These are phyloP conservation scores for Acanthochromis polyacanthus DNA, from an alignment of 2,113 vertebrate species.

Conservation along the genomic window DNA sequence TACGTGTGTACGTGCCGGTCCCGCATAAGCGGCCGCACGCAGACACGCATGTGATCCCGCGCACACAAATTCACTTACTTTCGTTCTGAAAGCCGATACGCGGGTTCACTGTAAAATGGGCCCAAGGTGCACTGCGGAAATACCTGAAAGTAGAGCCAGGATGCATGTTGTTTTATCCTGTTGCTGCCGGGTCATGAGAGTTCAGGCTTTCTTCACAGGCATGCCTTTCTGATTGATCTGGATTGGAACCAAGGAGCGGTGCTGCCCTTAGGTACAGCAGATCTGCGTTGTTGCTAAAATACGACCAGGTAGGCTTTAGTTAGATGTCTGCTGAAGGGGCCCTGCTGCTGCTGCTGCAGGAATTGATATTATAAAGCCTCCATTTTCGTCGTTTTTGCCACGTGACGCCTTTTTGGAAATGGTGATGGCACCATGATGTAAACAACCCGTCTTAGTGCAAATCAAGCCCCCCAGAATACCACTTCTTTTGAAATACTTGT, in stretches of 20 bases:
- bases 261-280: slow-evolving; percentile 55
- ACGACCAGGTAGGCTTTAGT: slow-evolving; percentile 43
- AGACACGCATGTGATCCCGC: slow-evolving; percentile 34
- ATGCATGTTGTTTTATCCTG: slow-evolving; percentile 74
- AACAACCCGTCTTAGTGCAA: slow-evolving; percentile 22
- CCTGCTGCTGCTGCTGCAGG: slow-evolving; percentile 51
- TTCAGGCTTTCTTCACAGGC: slow-evolving; percentile 73
- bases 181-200: slow-evolving; percentile 62
- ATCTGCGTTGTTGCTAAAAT: slow-evolving; percentile 43
- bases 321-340: slow-evolving; percentile 46
- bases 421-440: slow-evolving; percentile 25
- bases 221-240: slow-evolving; percentile 67
- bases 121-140: slow-evolving; percentile 80
- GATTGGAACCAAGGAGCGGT: slow-evolving; percentile 56
- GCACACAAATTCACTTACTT: slow-evolving; percentile 70
- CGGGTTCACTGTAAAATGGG: slow-evolving; percentile 73
- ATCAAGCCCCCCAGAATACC: slow-evolving; percentile 26
- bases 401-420: slow-evolving; percentile 31
- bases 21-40: slow-evolving; percentile 26
- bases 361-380: slow-evolving; percentile 44
- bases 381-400: slow-evolving; percentile 34
- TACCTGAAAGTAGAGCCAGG: slow-evolving; percentile 68
- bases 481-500: slow-evolving; percentile 46
- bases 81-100: slow-evolving; percentile 71
- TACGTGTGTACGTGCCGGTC: slow-evolving; percentile 39